Conservation (phyloP, 2,113 vertebrate genomes). For the Osmerus mordax region DNA sequence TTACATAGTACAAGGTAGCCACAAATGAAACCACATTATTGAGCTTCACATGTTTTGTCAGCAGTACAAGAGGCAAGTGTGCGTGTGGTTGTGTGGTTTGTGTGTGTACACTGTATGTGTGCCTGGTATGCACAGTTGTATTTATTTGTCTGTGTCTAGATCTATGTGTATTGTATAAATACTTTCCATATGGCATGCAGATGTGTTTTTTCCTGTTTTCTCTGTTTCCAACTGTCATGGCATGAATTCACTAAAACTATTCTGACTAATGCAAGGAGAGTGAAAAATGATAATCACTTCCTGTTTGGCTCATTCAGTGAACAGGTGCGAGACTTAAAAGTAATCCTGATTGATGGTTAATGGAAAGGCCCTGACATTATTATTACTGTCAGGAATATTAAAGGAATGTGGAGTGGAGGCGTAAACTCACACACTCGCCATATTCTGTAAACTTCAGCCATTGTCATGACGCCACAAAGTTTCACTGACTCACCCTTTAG, state of each 20-base stretch:
- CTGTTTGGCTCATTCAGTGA: slow-evolving; percentile 40
- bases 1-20: too few species aligned
- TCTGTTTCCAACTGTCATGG: too few species aligned
- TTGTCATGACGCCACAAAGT: too few species aligned
- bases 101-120: slow-evolving; percentile 1
- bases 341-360: slow-evolving; percentile 55
- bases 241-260: too few species aligned
- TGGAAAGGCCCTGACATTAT: slow-evolving; percentile 37
- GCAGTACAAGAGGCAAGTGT: background rate
- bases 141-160: slow-evolving; percentile 10
- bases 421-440: slow-evolving; percentile 44
- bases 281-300: slow-evolving; percentile 36
- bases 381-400: slow-evolving; percentile 39
- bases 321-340: slow-evolving; percentile 42
- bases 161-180: slow-evolving; percentile 1
- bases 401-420: slow-evolving; percentile 45
- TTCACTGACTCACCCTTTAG: too few species aligned
- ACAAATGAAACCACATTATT: too few species aligned
- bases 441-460: background rate
- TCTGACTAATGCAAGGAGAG: slow-evolving; percentile 14
- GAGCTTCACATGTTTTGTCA: too few species aligned
- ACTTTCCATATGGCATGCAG: too few species aligned
- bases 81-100: background rate
- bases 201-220: too few species aligned
- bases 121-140: background rate